Conservation (phyloP, 2,888 invertebrate species). For the Protophormia terraenovae region DNA sequence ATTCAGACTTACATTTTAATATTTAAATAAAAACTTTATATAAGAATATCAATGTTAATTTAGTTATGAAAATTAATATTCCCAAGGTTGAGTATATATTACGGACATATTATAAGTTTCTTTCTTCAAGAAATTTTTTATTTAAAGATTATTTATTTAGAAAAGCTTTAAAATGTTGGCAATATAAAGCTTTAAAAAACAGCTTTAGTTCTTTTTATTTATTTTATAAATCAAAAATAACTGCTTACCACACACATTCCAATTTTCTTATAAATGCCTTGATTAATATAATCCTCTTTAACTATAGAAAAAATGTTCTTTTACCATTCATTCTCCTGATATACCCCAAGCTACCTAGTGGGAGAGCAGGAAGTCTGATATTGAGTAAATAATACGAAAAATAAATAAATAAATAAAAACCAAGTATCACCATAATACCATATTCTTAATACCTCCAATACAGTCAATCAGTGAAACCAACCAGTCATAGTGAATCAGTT, state of each 20-base stretch:
- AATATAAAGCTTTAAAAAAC: not conserved
- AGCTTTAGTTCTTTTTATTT: not conserved
- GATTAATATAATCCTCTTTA: constrained; percentile 64
- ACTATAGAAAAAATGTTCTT: not conserved
- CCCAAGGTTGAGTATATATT: too few species aligned
- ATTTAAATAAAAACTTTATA: too few species aligned
- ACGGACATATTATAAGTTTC: too few species aligned
- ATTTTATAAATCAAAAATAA: not conserved
- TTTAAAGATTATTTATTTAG: too few species aligned
- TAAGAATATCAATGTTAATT: too few species aligned
- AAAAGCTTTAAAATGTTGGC: too few species aligned
- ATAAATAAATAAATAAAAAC: constrained; percentile 9
- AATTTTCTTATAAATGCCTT: constrained; percentile 17
- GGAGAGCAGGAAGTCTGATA: constrained; percentile 5
- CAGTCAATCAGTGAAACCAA: constrained; percentile 21
- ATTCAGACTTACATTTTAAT: too few species aligned
- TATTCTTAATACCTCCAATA: constrained; percentile 20
- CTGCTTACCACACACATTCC: not conserved
- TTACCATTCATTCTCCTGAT: not conserved
- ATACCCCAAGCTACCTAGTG: not conserved
- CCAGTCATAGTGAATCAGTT: constrained; percentile 9
- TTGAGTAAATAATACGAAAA: not conserved
- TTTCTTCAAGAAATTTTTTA: too few species aligned
- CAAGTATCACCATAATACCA: not conserved
- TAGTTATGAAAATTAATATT: too few species aligned